Percentiles rank a stretch among this genome's conserved stretches.
Evolutionary conservation across 2,888 invertebrate species (phyloP).

Genomic region (Plagodis pulveraria): DNA sequence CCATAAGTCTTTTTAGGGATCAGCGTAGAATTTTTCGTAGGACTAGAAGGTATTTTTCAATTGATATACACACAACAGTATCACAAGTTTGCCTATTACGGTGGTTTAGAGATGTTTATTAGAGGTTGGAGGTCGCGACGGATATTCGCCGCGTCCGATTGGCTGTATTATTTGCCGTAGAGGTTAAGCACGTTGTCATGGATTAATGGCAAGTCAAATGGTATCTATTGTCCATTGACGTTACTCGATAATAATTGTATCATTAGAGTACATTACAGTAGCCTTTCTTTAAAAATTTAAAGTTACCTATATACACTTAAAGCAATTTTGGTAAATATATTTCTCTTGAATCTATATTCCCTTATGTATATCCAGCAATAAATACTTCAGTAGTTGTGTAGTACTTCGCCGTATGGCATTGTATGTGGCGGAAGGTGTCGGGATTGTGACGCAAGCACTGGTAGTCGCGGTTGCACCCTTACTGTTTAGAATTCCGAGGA

Average conservation of each 20-base stretch:
- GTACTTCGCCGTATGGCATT: constrained; percentile 73
- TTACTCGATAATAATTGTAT: constrained; percentile 85
- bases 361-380: constrained; percentile 85
- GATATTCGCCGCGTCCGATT: constrained; percentile 66
- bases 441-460: constrained; percentile 10
- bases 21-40: constrained; percentile 78
- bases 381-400: constrained; percentile 82
- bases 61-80: constrained; percentile 80
- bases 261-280: constrained; percentile 85
- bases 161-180: constrained; percentile 82
- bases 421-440: constrained; percentile 16
- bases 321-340: constrained; percentile 83
- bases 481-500: constrained; percentile 10
- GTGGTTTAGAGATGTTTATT: constrained; percentile 79
- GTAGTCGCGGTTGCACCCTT: constrained; percentile 3
- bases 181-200: constrained; percentile 77
- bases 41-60: constrained; percentile 76
- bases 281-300: constrained; percentile 83
- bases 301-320: constrained; percentile 84
- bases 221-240: constrained; percentile 84
- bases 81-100: constrained; percentile 77
- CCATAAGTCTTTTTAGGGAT: constrained; percentile 81
- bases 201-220: constrained; percentile 80
- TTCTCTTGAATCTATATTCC: constrained; percentile 84
- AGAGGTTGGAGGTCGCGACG: constrained; percentile 64